These are phyloP conservation scores for Anoura caudifer DNA, from an alignment of 2,113 vertebrate genomes.

Conservation along the genomic window DNA sequence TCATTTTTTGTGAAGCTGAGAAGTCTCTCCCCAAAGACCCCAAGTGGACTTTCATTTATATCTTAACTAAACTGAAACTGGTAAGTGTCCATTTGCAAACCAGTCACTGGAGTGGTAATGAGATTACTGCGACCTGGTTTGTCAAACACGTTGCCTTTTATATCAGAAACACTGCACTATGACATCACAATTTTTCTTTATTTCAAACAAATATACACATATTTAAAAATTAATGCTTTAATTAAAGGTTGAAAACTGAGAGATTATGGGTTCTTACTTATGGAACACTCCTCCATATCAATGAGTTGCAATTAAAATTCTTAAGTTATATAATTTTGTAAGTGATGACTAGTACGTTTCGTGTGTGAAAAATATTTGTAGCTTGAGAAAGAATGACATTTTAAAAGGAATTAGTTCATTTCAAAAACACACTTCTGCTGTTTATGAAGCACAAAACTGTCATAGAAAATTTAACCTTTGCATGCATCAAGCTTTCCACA, in stretches of 20 bases:
- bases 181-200: neutral
- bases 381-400: neutral
- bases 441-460: neutral
- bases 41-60: neutral
- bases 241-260: neutral
- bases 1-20: neutral
- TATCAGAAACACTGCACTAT: neutral
- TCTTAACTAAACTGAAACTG: neutral
- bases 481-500: neutral
- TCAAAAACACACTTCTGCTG: neutral
- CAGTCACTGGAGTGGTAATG: neutral
- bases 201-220: conserved; percentile 8
- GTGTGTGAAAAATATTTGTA: neutral
- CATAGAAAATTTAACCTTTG: neutral
- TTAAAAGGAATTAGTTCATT: neutral
- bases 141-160: neutral
- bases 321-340: neutral
- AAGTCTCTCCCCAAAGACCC: neutral
- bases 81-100: neutral
- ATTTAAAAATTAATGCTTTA: neutral
- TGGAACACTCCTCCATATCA: neutral
- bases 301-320: neutral
- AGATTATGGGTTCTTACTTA: neutral
- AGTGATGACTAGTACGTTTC: neutral
- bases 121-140: neutral